phyloP scores from a whole-genome alignment of 2,113 vertebrate species.

The Stigmatopora nigra region DNA sequence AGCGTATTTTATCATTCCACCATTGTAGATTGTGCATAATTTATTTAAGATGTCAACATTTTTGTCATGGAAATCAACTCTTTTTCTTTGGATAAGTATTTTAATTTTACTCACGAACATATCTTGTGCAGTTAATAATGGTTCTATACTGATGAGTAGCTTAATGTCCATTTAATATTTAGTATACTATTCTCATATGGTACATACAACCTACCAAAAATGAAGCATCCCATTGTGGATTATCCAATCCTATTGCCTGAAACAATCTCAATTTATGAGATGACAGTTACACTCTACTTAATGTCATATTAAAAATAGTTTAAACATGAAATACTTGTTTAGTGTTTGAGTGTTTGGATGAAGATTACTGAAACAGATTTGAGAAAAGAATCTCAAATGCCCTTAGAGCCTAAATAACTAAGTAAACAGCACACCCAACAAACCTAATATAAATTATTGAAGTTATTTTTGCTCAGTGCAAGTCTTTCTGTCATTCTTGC shows the following conservation, averaged over 20 bases:
- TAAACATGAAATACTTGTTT: neutral
- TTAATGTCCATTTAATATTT: neutral
- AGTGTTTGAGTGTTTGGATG: neutral
- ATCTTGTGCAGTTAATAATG: neutral
- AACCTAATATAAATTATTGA: neutral
- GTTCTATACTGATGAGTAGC: neutral
- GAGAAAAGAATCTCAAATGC: neutral
- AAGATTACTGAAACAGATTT: neutral
- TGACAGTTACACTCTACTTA: neutral
- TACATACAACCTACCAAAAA: neutral
- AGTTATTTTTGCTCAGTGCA: constrained; percentile 11
- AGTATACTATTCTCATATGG: no score
- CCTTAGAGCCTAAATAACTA: neutral
- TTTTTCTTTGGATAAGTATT: neutral
- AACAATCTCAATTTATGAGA: neutral
- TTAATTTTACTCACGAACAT: neutral
- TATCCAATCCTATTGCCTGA: neutral
- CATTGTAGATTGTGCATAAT: no score
- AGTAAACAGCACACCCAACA: neutral
- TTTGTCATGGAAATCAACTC: no score
- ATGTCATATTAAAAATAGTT: neutral
- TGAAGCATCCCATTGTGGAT: neutral
- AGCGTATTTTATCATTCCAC: no score
- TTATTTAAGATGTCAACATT: no score
- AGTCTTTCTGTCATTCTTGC: neutral